A percentile compares a stretch with the other conserved stretches of the same genome.
phyloP scores from a whole-genome alignment of 1,140 invertebrate genomes.

The Drosophila nigromelanica region DNA sequence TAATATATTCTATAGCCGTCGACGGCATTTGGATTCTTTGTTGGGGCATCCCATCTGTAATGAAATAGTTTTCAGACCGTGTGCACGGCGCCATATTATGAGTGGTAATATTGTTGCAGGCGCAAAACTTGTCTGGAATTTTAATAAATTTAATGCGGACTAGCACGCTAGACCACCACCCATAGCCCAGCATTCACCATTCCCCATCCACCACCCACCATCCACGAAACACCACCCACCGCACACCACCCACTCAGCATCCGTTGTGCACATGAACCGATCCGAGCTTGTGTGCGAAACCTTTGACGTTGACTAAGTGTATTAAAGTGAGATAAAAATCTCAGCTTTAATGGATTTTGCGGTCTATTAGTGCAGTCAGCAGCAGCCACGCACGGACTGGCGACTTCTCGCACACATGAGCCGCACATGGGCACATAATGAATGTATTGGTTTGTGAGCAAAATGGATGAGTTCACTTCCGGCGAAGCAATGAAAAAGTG shows the following conservation, averaged over 20 bases:
- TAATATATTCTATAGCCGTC: conserved; percentile 91
- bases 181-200: background rate
- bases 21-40: conserved; percentile 92
- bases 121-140: conserved; percentile 76
- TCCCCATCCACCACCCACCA: background rate
- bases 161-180: conserved; percentile 6
- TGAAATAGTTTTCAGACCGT: conserved; percentile 75
- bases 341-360: conserved; percentile 79
- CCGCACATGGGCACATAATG: conserved; percentile 52
- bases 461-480: conserved; percentile 77
- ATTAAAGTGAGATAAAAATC: conserved; percentile 82
- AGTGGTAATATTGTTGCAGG: conserved; percentile 80
- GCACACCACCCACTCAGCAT: background rate
- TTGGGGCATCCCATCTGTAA: conserved; percentile 89
- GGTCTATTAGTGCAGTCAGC: conserved; percentile 74
- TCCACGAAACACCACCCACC: background rate
- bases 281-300: conserved; percentile 41
- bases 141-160: conserved; percentile 77
- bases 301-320: conserved; percentile 81
- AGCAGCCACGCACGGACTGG: conserved; percentile 17
- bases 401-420: conserved; percentile 19
- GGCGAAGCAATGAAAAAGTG: conserved; percentile 55
- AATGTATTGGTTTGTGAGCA: conserved; percentile 72
- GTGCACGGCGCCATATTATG: conserved; percentile 71
- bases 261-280: background rate